Percentiles rank a stretch among this genome's conserved stretches.
These are phyloP conservation scores for Pogonomyrmex barbatus DNA, from an alignment of 1,140 invertebrate genomes.

Conservation along the genomic window DNA sequence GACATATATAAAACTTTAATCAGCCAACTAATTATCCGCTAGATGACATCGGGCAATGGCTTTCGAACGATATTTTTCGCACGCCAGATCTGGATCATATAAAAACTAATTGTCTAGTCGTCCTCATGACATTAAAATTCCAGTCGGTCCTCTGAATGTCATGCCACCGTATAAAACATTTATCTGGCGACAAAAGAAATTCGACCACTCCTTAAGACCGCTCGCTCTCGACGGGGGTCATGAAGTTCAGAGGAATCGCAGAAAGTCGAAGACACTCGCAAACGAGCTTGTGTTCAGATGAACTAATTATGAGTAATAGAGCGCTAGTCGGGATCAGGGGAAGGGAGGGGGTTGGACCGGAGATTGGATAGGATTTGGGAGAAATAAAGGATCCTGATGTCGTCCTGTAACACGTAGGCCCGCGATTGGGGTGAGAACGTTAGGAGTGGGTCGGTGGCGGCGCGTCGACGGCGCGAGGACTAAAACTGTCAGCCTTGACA, in stretches of 20 bases:
- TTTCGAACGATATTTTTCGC: slow-evolving; percentile 35
- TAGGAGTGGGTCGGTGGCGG: slow-evolving; percentile 34
- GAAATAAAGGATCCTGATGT: slow-evolving; percentile 44
- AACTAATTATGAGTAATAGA: slow-evolving; percentile 67
- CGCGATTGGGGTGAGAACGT: slow-evolving; percentile 10
- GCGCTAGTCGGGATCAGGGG: slow-evolving; percentile 3
- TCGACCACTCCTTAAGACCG: slow-evolving; percentile 1
- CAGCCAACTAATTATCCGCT: slow-evolving; percentile 17
- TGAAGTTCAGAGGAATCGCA: slow-evolving; percentile 35
- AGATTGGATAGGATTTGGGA: not conserved
- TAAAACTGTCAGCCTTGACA: slow-evolving; percentile 76
- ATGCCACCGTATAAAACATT: slow-evolving; percentile 22
- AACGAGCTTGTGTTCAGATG: not conserved
- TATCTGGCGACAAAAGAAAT: slow-evolving; percentile 27
- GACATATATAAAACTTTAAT: slow-evolving; percentile 34
- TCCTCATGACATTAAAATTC: slow-evolving; percentile 24
- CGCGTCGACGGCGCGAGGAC: slow-evolving; percentile 53
- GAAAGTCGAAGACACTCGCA: slow-evolving; percentile 20
- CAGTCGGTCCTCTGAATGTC: not conserved
- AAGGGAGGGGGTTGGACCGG: not conserved
- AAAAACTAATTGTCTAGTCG: slow-evolving; percentile 33
- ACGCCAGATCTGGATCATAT: not conserved
- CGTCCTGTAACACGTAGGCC: slow-evolving; percentile 54
- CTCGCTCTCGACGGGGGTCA: slow-evolving; percentile 30
- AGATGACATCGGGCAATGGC: slow-evolving; percentile 11